Percentiles rank a stretch among this genome's conserved stretches.
These are phyloP conservation scores for Acanthoscelides obtectus DNA, from an alignment of 2,888 invertebrate genomes.

Conservation along the genomic window DNA sequence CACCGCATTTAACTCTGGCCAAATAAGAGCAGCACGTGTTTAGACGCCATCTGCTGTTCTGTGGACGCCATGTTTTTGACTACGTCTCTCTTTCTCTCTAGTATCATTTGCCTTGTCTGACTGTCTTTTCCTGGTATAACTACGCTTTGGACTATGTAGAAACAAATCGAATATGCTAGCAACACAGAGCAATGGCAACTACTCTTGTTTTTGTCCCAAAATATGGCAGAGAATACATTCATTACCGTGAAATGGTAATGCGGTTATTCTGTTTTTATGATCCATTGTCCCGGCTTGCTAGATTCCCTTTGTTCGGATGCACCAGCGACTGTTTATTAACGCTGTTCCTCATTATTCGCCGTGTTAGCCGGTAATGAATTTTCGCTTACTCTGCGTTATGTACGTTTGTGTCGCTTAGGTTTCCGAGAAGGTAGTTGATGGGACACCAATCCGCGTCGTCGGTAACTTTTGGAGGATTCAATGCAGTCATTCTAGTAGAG, in stretches of 20 bases:
- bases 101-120: no score
- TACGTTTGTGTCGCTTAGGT: not conserved
- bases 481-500: no score
- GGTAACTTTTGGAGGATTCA: no score
- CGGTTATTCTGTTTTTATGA: not conserved
- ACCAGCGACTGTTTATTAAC: not conserved
- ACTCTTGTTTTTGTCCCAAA: not conserved
- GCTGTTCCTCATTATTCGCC: not conserved
- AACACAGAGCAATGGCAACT: not conserved
- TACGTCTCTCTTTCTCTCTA: no score
- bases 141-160: no score
- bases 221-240: not conserved
- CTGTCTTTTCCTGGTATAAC: no score
- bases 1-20: no score
- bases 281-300: not conserved
- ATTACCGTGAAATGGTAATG: not conserved
- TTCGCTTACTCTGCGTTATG: not conserved
- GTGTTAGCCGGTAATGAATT: not conserved
- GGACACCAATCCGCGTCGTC: not conserved
- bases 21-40: no score
- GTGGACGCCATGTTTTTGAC: no score
- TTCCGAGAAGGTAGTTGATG: not conserved
- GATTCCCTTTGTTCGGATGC: not conserved
- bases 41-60: no score
- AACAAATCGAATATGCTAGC: not conserved